Base-by-base conservation (phyloP, 2,113 vertebrate genomes). In the Pterocles gutturalis region DNA sequence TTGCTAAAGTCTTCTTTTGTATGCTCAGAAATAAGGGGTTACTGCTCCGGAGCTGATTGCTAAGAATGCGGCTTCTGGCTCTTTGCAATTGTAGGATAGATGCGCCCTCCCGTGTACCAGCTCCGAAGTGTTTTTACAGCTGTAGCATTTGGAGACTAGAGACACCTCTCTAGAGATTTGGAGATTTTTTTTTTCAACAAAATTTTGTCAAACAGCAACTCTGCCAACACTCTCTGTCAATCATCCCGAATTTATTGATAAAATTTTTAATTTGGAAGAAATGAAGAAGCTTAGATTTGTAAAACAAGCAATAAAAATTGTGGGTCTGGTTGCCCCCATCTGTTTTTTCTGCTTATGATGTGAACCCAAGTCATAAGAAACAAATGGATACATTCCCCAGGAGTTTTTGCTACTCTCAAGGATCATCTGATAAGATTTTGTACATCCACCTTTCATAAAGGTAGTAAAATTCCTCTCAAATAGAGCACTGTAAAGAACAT, bases 61-160 rank as follows among this genome's bases (percentile, higher is more conserved):
- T 15, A 5, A 17, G 60, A 58, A n/a, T 0, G 43, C 17, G 0
- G 82, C 82, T 57, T 19, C 1, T 1, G 55, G 48, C 48, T 60
- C 71, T 13, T 17, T 8, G 76, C 72, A 95, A 84, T 3, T 2
- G 89, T 3, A 71, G 95, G 93, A 6, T 13, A 26, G 60, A 96
- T 87, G 95, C 96, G 94, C 96, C 96, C 96, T 78, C 96, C 60
- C 46, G 95, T 93, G 96, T 75, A 33, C 80, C 83, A 34, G 77
- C 69, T 15, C 72, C 3, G 87, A 89, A 97, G 64, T 92, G 94
- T 38, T 29, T 13, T 66, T 62, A 41, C 64, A 64, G 64, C 15
- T 28, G 4, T 10, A 14, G 89, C 58, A 0, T 5, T 7, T 3
- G 46, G 13, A 38, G 36, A 34, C 3, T 19, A 10, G 43, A 5